These are phyloP conservation scores for Erethizon dorsatum DNA, from an alignment of 2,797 vertebrate species.

Conservation along the genomic window DNA sequence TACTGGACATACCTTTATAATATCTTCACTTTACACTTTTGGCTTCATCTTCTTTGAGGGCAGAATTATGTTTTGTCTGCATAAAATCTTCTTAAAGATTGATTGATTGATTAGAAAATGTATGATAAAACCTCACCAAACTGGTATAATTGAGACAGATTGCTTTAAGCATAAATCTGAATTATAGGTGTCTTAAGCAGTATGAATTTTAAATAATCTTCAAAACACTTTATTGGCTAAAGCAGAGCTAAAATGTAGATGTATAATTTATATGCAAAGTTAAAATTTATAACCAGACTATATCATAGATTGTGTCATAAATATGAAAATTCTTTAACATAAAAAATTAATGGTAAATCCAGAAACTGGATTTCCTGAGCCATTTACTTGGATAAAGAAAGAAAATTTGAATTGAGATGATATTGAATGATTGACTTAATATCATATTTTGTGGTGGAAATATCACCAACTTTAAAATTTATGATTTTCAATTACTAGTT, in stretches of 20 bases:
- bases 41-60: conserved; percentile 3
- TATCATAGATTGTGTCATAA: background rate
- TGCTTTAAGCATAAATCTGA: background rate
- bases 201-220: conserved; percentile 47
- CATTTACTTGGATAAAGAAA: conserved; percentile 47
- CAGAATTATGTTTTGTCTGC: background rate
- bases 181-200: conserved; percentile 17
- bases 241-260: conserved; percentile 45
- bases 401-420: conserved; percentile 12
- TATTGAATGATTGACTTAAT: conserved; percentile 50
- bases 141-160: background rate
- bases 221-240: background rate
- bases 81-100: background rate
- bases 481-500: conserved; percentile 21
- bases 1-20: background rate
- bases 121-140: conserved; percentile 15
- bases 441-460: conserved; percentile 44
- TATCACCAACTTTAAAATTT: conserved; percentile 57
- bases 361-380: background rate
- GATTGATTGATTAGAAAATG: background rate
- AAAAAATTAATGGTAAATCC: conserved; percentile 23
- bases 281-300: conserved; percentile 28
- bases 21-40: background rate
- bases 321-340: conserved; percentile 48
- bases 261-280: conserved; percentile 28